Base-by-base conservation (phyloP, 2,113 vertebrate genomes). In the Aspiorhynchus laticeps region DNA sequence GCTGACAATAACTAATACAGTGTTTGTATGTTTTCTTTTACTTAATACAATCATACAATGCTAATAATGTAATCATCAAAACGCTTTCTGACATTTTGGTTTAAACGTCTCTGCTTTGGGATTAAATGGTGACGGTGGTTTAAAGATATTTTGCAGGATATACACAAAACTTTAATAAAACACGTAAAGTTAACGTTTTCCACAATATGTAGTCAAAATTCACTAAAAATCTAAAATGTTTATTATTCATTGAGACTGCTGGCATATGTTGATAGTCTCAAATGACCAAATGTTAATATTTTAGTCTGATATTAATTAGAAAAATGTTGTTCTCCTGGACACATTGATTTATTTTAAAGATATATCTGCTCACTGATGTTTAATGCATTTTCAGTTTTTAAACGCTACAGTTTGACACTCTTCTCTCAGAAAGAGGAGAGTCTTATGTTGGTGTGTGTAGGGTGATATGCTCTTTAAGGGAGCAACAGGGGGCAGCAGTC, bases 401-500 rank as follows among this genome's bases (percentile, higher is more conserved):
- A 41, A 24, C 9, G 1, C 69, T 24, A 6, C 11, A 41, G 21
- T 43, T 38, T 67, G 12, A 67, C 31, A 21, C 33, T 36, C 2
- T 71, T 67, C 26, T 31, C 6, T 41, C 4, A 51, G 41, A 15
- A 71, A 26, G 17, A 31, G 43, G 19, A 74, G 24, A 5, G 71
- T 74, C 3, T 46, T 46, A 1, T 48, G 1, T n/a, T 91, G 89
- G 80, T 91, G 88, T 15, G 1, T 19, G 21, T 26, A 6, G 41
- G 19, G 38, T 69, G 46, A 33, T 7, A 33, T 26, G 63, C 17
- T 56, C 17, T 65, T 28, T 38, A 43, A 17, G 51, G 28, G 14
- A 81, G 53, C 91, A 91, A 88, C 90, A 95, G 95, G 94, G 93
- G 93, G 94, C 93, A 95, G 93, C 93, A 94, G 92, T 88, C 79